Evolutionary conservation across 2,113 vertebrate species (phyloP).

Genomic region (Coptodon rendalli): DNA sequence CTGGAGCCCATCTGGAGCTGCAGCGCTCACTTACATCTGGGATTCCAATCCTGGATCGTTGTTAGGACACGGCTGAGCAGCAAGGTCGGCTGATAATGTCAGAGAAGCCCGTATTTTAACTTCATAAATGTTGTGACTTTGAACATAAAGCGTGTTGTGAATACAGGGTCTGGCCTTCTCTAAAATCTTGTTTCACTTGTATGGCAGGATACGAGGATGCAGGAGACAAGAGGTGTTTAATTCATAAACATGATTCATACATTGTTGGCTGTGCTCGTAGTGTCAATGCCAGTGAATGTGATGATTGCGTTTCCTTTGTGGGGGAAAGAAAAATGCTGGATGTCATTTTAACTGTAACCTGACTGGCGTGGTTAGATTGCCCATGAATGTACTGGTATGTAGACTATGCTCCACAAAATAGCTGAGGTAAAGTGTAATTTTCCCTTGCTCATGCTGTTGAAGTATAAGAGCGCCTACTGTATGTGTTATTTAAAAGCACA

Average conservation of each 20-base stretch:
- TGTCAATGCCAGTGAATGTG: not conserved
- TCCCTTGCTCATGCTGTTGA: not conserved
- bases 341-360: not conserved
- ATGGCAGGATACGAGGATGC: not conserved
- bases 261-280: not conserved
- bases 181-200: not conserved
- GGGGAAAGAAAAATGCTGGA: not conserved
- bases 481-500: not conserved
- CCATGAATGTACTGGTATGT: conserved; percentile 5
- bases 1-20: conserved; percentile 26
- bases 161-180: not conserved
- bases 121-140: conserved; percentile 11
- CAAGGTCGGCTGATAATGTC: not conserved
- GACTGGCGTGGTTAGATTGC: not conserved
- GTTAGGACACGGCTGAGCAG: not conserved
- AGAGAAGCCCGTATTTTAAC: not conserved
- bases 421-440: not conserved
- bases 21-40: conserved; percentile 28
- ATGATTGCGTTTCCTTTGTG: not conserved
- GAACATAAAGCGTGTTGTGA: conserved; percentile 1
- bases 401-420: not conserved
- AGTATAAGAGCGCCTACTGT: not conserved
- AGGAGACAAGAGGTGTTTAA: not conserved
- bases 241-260: not conserved
- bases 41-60: conserved; percentile 15